These are phyloP conservation scores for Spilosoma lubricipeda DNA, from an alignment of 2,888 invertebrate genomes.

Conservation along the genomic window DNA sequence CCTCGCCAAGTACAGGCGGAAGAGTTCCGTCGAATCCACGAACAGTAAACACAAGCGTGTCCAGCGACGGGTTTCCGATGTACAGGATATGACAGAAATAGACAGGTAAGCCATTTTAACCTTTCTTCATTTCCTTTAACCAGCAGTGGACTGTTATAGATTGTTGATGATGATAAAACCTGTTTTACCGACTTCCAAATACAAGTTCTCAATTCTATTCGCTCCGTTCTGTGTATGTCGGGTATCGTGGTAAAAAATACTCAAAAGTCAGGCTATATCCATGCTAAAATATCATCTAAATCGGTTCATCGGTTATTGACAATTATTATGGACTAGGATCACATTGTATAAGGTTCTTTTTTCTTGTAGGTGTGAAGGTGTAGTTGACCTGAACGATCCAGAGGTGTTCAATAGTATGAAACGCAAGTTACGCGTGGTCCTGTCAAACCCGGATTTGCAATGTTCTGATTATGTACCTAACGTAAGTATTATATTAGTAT, in stretches of 20 bases:
- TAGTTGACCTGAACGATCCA: constrained; percentile 78
- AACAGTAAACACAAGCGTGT: constrained; percentile 50
- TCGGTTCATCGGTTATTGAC: too few species aligned
- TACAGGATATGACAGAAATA: constrained; percentile 59
- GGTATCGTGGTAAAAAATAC: too few species aligned
- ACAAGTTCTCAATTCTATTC: too few species aligned
- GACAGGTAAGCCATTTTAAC: constrained; percentile 59
- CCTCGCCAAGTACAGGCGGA: constrained; percentile 95
- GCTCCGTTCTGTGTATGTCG: too few species aligned
- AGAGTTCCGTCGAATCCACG: constrained; percentile 82
- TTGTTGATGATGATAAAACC: too few species aligned
- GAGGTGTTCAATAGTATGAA: constrained; percentile 87
- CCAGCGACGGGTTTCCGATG: constrained; percentile 63
- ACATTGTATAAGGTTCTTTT: too few species aligned
- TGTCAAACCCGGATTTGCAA: constrained; percentile 94
- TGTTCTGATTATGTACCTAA: constrained; percentile 88
- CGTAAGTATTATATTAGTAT: constrained; percentile 63
- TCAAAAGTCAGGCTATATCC: too few species aligned
- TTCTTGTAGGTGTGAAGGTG: constrained; percentile 68
- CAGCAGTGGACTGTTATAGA: too few species aligned
- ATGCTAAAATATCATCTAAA: too few species aligned
- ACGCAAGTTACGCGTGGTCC: constrained; percentile 95
- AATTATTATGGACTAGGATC: too few species aligned
- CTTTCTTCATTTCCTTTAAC: too few species aligned
- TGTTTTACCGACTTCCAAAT: too few species aligned